A percentile compares a stretch with the other conserved stretches of the same genome.
These are phyloP conservation scores for Cheiracanthium punctorium DNA, from an alignment of 2,888 invertebrate genomes.

Conservation along the genomic window DNA sequence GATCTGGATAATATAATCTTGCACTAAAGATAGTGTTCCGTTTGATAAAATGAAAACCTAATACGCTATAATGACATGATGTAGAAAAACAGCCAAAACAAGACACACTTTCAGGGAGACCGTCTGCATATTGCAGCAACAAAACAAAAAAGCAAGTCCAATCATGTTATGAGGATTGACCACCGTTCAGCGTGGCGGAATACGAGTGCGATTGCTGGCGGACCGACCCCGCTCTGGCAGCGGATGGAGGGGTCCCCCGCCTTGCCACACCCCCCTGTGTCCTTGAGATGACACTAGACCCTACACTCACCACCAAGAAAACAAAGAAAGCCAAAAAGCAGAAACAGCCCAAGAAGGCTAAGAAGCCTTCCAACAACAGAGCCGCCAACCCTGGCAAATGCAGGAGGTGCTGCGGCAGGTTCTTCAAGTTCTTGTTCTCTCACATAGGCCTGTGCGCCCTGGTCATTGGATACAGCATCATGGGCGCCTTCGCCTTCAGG, in stretches of 20 bases:
- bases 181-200: conserved; percentile 59
- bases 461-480: conserved; percentile 92
- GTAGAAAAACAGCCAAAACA: too few relatives aligned
- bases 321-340: conserved; percentile 23
- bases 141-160: background rate
- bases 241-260: conserved; percentile 49
- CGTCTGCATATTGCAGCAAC: too few relatives aligned
- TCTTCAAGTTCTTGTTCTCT: conserved; percentile 96
- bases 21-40: too few relatives aligned
- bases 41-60: too few relatives aligned
- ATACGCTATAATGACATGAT: too few relatives aligned
- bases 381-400: conserved; percentile 78
- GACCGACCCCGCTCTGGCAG: conserved; percentile 60
- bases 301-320: conserved; percentile 3
- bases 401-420: conserved; percentile 85
- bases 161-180: conserved; percentile 48
- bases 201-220: conserved; percentile 67
- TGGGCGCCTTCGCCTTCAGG: conserved; percentile 92
- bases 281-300: conserved; percentile 59
- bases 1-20: too few relatives aligned
- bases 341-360: conserved; percentile 30
- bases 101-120: background rate
- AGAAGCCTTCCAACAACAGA: conserved; percentile 2
- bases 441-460: conserved; percentile 96
- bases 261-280: conserved; percentile 59